Evolutionary conservation across 2,797 vertebrate genomes (phyloP), one percentile per base, ranked within the genome.

Genomic region (Melanotaenia pygmaea): DNA sequence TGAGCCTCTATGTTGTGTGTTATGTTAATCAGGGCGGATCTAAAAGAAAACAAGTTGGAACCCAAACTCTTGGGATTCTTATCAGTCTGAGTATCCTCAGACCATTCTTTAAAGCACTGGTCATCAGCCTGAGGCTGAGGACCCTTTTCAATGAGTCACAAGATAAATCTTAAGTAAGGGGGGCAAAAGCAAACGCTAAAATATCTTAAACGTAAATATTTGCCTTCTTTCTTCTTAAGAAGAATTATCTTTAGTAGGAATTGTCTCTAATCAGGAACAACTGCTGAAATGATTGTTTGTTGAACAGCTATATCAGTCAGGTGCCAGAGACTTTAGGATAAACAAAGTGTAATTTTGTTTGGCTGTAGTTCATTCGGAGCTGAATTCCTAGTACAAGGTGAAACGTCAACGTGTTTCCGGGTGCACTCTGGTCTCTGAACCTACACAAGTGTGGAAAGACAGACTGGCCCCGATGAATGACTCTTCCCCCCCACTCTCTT

Each of bases 361-460:
- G 40, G 5, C 53, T 61, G 38, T 47, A 20, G 32, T 38, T 72
- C 30, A 51, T 67, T 13, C 37, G 22, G 13, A 66, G n/a, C 22
- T 1, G 13, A 67, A 43, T 20, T 26, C 45, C 10, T 63, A 43
- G 26, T 16, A 30, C 37, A 56, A 77, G 73, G 79, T 79, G 84
- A 81, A 78, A 81, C 72, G 38, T 68, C 45, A 68, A 10, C 0
- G 13, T 59, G 76, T 67, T 70, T 82, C 62, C 43, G 13, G 59
- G 50, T 86, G 80, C 80, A 37, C 76, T 72, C 70, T 79, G 81
- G 70, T 75, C 67, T 70, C 64, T 22, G 38, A 77, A 69, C 79
- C 66, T 45, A 64, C 63, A 58, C 64, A 4, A 81, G 74, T 22
- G 22, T 81, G 64, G 50, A 83, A 47, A 64, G 67, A 61, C 54